Evolutionary conservation across 2,888 invertebrate species (phyloP).

Genomic region (Chymomyza amoena): DNA sequence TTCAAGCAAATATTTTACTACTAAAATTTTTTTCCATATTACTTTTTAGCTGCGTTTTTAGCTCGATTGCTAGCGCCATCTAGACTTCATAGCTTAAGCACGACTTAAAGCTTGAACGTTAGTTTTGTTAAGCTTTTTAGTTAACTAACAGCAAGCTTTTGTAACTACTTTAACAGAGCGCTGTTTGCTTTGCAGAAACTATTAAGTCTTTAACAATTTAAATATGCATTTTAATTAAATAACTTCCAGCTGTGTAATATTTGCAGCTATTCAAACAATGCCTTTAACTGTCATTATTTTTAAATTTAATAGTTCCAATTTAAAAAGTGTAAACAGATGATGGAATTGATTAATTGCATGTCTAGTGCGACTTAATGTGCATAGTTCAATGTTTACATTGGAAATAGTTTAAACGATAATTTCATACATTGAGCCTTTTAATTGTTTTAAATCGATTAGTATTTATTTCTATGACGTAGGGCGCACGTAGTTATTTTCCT

Average conservation of each 20-base stretch:
- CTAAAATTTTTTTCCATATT: no score
- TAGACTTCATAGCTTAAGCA: constrained; percentile 26
- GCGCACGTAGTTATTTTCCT: neutral
- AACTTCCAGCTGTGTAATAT: neutral
- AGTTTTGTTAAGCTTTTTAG: neutral
- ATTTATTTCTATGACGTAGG: neutral
- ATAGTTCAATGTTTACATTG: neutral
- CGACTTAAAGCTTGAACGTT: constrained; percentile 36
- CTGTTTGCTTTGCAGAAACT: neutral
- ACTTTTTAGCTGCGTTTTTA: no score
- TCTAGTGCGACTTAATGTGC: neutral
- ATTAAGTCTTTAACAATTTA: neutral
- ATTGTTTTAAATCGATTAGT: neutral
- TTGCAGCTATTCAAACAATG: neutral
- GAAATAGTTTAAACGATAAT: neutral
- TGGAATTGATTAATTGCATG: neutral
- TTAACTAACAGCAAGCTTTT: neutral
- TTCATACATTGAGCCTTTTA: neutral
- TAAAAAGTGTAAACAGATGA: neutral
- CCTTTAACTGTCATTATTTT: neutral
- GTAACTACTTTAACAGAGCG: neutral
- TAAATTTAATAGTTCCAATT: neutral
- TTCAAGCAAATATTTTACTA: no score
- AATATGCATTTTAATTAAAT: neutral
- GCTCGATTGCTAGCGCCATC: constrained; percentile 40